Percentiles rank a stretch among this genome's conserved stretches.
Conservation (phyloP, 2,888 invertebrate genomes). For the Agriopis marginaria region DNA sequence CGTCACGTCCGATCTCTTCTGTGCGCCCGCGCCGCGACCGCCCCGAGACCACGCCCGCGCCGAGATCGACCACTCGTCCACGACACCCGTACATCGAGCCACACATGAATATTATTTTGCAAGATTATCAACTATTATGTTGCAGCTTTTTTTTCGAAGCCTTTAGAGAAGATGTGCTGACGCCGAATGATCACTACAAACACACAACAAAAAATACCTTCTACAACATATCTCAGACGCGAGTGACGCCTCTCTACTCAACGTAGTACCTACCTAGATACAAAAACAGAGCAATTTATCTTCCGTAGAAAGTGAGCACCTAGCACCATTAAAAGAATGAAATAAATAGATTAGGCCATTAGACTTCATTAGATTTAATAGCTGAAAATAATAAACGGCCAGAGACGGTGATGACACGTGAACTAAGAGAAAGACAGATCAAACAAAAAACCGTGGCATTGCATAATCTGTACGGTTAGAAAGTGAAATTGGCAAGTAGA, state of each 20-base stretch:
- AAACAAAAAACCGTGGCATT: conserved; percentile 25
- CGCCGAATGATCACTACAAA: conserved; percentile 53
- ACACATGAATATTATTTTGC: conserved; percentile 74
- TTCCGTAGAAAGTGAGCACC: conserved; percentile 54
- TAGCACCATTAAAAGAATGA: conserved; percentile 43
- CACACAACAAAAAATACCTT: conserved; percentile 40
- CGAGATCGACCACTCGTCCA: conserved; percentile 54
- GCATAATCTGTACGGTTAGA: conserved; percentile 35
- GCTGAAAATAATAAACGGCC: conserved; percentile 31
- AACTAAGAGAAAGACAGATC: conserved; percentile 23
- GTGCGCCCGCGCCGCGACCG: conserved; percentile 65
- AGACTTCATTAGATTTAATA: conserved; percentile 46
- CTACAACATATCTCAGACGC: conserved; percentile 40
- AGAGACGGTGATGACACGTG: conserved; percentile 28
- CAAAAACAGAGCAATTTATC: conserved; percentile 45
- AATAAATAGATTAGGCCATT: conserved; percentile 44
- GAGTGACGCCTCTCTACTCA: conserved; percentile 40
- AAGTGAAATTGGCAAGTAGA: conserved; percentile 40
- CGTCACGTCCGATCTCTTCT: conserved; percentile 71
- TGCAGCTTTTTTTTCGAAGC: conserved; percentile 78
- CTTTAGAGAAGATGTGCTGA: conserved; percentile 74
- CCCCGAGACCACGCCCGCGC: conserved; percentile 12
- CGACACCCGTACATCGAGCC: conserved; percentile 51
- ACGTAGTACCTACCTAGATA: conserved; percentile 26
- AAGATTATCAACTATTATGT: conserved; percentile 71